Percentiles rank a stretch among this genome's conserved stretches.
Evolutionary conservation across 2,797 vertebrate genomes (phyloP).

Genomic region (Fistularia commersonii): DNA sequence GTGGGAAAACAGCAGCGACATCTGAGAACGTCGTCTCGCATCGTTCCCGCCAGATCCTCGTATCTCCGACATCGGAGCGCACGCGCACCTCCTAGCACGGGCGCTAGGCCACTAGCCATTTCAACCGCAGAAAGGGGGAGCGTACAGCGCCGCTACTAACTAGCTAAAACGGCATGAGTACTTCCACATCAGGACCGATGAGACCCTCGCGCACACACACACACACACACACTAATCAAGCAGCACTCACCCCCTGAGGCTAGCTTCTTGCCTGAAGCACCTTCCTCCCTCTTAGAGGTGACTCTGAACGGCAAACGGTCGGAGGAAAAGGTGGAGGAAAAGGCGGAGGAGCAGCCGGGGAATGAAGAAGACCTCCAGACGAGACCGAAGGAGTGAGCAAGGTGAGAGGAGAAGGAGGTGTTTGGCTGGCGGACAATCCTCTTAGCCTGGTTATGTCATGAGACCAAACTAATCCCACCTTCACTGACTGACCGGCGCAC

Average conservation of each 20-base stretch:
- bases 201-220: not conserved
- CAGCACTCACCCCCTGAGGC: conserved; percentile 3
- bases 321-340: conserved; percentile 5
- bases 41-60: too few species aligned
- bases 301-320: too few species aligned
- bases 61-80: too few species aligned
- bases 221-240: conserved; percentile 1
- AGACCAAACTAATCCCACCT: conserved; percentile 69
- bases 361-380: conserved; percentile 27
- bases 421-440: conserved; percentile 67
- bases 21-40: too few species aligned
- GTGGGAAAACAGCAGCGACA: too few species aligned
- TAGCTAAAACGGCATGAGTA: too few species aligned
- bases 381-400: conserved; percentile 42
- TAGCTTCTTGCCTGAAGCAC: not conserved
- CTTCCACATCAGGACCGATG: too few species aligned
- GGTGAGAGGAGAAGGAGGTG: conserved; percentile 48
- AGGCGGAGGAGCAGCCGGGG: not conserved
- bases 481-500: conserved; percentile 60
- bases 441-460: conserved; percentile 77
- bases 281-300: too few species aligned
- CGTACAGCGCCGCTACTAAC: too few species aligned
- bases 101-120: too few species aligned
- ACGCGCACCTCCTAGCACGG: too few species aligned
- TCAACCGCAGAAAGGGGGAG: too few species aligned